Percentiles rank a stretch among this genome's conserved stretches.
phyloP scores from a whole-genome alignment of 2,888 invertebrate genomes.

The Stenodema calcarata region DNA sequence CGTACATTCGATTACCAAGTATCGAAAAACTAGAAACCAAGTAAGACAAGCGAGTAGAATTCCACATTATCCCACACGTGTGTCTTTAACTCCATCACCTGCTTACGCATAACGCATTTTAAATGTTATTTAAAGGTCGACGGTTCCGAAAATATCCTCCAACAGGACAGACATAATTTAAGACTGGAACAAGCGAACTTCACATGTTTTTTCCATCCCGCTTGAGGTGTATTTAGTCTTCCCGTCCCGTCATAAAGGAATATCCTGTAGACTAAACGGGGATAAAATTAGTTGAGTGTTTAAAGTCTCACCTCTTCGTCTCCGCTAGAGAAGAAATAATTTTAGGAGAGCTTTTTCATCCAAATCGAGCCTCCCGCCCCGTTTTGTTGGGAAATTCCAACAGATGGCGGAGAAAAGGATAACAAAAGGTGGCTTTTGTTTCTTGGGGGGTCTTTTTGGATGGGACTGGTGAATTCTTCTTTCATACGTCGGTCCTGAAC shows the following conservation, averaged over 20 bases:
- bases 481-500: not conserved
- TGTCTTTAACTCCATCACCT: not conserved
- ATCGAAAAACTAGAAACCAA: too few relatives aligned
- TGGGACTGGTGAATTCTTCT: not conserved
- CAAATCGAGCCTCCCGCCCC: not conserved
- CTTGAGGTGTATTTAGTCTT: not conserved
- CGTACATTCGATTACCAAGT: too few relatives aligned
- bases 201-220: not conserved
- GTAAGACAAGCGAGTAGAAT: too few relatives aligned
- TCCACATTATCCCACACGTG: too few relatives aligned
- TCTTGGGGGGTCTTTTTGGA: not conserved
- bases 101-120: not conserved
- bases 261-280: not conserved
- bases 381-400: not conserved
- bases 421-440: not conserved
- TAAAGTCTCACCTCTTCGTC: too few relatives aligned
- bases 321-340: too few relatives aligned
- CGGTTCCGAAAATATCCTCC: not conserved
- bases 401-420: not conserved
- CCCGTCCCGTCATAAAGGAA: not conserved
- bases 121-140: not conserved
- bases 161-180: not conserved
- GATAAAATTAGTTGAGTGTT: not conserved
- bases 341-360: not conserved
- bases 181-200: not conserved